Conservation (phyloP, 2,888 invertebrate species). For the Ellobium chinense region DNA sequence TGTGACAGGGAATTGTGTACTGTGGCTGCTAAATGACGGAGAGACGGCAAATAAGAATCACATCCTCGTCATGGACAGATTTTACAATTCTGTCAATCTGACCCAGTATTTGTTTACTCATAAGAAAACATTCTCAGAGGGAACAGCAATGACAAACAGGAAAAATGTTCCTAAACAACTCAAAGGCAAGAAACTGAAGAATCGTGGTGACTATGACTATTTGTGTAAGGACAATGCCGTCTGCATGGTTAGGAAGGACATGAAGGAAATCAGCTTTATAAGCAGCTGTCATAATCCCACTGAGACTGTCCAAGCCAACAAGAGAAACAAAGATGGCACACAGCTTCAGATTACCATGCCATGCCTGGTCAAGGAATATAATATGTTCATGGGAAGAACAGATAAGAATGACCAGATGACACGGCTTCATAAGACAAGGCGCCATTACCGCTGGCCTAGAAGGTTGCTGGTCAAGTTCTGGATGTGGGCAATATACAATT, state of each 20-base stretch:
- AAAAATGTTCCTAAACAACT: conserved; percentile 46
- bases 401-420: conserved; percentile 50
- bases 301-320: conserved; percentile 10
- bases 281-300: conserved; percentile 36
- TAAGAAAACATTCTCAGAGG: conserved; percentile 29
- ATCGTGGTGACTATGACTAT: conserved; percentile 28
- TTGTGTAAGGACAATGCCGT: conserved; percentile 31
- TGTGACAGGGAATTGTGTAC: conserved; percentile 39
- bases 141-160: conserved; percentile 46
- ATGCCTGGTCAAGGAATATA: conserved; percentile 41
- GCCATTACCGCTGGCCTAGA: conserved; percentile 16
- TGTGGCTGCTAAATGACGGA: conserved; percentile 18
- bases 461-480: conserved; percentile 12
- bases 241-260: conserved; percentile 47
- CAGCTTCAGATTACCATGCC: conserved; percentile 23
- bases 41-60: conserved; percentile 33
- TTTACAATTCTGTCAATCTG: conserved; percentile 29
- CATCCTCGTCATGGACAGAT: conserved; percentile 3
- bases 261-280: conserved; percentile 47
- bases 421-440: conserved; percentile 7
- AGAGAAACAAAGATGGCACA: conserved; percentile 24
- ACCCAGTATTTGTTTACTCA: conserved; percentile 22
- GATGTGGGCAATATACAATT: conserved; percentile 19
- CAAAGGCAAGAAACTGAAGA: conserved; percentile 24
- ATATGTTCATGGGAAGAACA: conserved; percentile 49